Conservation (phyloP, 2,113 vertebrate species). For the Vombatus ursinus region DNA sequence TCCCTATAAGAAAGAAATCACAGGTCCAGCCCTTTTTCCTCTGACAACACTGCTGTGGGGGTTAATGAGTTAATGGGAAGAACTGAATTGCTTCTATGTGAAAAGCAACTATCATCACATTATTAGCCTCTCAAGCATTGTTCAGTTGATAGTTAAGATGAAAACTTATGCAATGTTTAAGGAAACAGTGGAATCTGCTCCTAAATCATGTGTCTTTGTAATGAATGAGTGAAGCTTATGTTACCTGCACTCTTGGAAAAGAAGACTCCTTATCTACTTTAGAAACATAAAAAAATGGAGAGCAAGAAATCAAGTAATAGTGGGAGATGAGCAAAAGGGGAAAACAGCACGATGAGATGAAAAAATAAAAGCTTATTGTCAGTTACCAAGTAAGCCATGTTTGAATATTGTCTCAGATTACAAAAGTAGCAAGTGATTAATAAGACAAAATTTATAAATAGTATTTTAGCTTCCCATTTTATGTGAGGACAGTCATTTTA, state of each 20-base stretch:
- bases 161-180: neutral
- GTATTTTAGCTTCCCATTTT: slow-evolving; percentile 10
- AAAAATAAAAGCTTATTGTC: neutral
- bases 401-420: neutral
- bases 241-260: neutral
- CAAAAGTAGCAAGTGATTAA: neutral
- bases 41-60: neutral
- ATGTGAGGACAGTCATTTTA: neutral
- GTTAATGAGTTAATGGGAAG: neutral
- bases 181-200: slow-evolving; percentile 23
- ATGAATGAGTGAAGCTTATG: neutral
- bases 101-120: slow-evolving; percentile 3
- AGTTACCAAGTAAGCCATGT: neutral
- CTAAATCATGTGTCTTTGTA: slow-evolving; percentile 5
- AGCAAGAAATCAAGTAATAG: neutral
- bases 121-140: neutral
- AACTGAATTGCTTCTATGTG: neutral
- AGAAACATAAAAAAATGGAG: neutral
- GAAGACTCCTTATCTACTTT: neutral
- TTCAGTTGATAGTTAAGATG: neutral
- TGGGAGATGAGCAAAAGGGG: neutral
- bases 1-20: neutral
- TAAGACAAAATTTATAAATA: slow-evolving; percentile 14
- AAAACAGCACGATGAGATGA: neutral
- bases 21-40: neutral